Percentiles rank a stretch among this genome's conserved stretches.
phyloP scores from a whole-genome alignment of 2,797 vertebrate species.

The Anabacerthia variegaticeps region DNA sequence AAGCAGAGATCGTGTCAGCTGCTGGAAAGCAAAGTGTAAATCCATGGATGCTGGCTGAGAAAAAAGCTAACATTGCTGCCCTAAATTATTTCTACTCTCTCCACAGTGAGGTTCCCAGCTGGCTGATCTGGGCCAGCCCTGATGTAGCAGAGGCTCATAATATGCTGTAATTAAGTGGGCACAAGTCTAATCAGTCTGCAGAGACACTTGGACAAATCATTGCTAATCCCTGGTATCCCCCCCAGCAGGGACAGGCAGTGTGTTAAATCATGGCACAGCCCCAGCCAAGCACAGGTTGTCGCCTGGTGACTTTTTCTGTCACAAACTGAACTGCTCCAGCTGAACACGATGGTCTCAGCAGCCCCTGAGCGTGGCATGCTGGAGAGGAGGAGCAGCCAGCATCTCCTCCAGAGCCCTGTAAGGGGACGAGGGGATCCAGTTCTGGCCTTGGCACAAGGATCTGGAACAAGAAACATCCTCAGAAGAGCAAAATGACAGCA shows the following conservation, averaged over 20 bases:
- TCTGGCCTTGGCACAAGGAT: not conserved
- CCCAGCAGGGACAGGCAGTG: not conserved
- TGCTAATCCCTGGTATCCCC: not conserved
- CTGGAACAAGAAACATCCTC: not conserved
- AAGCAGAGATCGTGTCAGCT: not conserved
- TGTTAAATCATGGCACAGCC: not conserved
- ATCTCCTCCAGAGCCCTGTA: not conserved
- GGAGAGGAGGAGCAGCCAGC: not conserved
- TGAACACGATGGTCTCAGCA: not conserved
- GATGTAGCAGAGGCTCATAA: not conserved
- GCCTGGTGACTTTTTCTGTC: not conserved
- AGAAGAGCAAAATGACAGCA: not conserved
- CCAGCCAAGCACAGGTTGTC: not conserved
- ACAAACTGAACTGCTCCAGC: not conserved
- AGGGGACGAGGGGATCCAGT: not conserved
- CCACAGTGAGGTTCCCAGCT: not conserved
- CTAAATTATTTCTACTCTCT: not conserved
- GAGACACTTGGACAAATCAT: not conserved
- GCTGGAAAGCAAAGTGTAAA: not conserved
- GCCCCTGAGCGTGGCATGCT: not conserved
- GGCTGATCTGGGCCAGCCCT: not conserved
- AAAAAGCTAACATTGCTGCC: not conserved
- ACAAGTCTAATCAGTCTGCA: constrained; percentile 6
- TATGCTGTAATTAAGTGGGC: not conserved
- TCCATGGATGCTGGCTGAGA: not conserved